Conservation (phyloP, 2,888 invertebrate species). For the Bruchidius siliquastri region DNA sequence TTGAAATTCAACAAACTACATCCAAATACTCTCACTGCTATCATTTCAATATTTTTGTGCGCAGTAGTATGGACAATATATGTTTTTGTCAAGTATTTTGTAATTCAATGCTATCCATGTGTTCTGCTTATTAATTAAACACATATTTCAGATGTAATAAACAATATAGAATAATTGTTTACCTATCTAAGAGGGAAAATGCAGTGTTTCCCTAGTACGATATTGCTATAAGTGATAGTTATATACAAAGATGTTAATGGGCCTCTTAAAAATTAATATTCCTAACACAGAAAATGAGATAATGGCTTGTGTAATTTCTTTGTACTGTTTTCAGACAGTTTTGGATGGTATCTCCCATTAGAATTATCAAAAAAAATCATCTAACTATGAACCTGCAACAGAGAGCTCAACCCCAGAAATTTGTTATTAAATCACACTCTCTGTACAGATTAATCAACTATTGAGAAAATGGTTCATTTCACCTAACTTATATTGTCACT, state of each 20-base stretch:
- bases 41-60: too few relatives aligned
- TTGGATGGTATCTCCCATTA: conserved; percentile 14
- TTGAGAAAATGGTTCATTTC: conserved; percentile 8
- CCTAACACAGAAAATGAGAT: conserved; percentile 6
- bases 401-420: conserved; percentile 11
- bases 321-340: conserved; percentile 26
- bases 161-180: background rate
- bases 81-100: too few relatives aligned
- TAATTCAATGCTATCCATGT: too few relatives aligned
- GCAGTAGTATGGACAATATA: too few relatives aligned
- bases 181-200: background rate
- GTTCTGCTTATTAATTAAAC: too few relatives aligned
- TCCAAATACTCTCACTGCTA: too few relatives aligned
- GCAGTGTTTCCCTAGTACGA: background rate
- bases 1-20: too few relatives aligned
- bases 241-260: conserved; percentile 2
- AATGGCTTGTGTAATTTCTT: conserved; percentile 14
- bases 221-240: background rate
- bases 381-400: conserved; percentile 12
- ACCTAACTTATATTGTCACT: background rate
- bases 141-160: too few relatives aligned
- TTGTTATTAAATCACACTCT: conserved; percentile 16
- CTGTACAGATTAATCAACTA: conserved; percentile 16
- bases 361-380: conserved; percentile 7
- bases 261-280: conserved; percentile 5